phyloP scores from a whole-genome alignment of 2,113 vertebrate species.

The Apteryx owenii region DNA sequence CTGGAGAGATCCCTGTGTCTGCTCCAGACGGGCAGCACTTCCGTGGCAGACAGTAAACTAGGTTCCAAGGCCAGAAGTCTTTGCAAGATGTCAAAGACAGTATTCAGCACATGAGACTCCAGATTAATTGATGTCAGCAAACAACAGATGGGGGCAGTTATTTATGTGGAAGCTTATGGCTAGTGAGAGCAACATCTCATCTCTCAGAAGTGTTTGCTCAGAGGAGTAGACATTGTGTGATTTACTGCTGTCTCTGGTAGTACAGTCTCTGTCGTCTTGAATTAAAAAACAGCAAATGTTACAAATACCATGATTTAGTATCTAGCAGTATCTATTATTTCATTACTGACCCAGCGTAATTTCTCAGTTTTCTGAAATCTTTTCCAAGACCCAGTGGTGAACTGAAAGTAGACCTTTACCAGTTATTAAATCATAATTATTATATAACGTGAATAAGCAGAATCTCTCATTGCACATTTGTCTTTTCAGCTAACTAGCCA shows the following conservation, averaged over 20 bases:
- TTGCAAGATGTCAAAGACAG: background rate
- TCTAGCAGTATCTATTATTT: background rate
- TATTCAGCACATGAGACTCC: background rate
- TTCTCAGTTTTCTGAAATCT: background rate
- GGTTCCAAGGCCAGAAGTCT: background rate
- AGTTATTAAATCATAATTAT: too few species aligned
- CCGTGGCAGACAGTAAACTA: background rate
- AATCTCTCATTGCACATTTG: background rate
- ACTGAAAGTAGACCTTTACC: background rate
- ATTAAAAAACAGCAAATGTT: background rate
- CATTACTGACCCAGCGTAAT: fast-evolving
- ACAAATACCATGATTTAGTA: background rate
- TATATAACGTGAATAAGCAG: background rate
- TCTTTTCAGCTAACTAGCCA: slow-evolving; percentile 89
- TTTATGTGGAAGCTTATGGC: background rate
- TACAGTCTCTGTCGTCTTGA: background rate
- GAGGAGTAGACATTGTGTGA: background rate
- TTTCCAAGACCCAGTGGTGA: background rate
- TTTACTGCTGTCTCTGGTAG: background rate
- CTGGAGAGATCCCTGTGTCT: background rate
- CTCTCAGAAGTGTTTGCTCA: background rate
- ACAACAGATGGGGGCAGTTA: background rate
- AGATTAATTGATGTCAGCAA: background rate
- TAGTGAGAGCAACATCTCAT: background rate
- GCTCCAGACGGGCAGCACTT: background rate